Evolutionary conservation across 2,888 invertebrate genomes (phyloP).

Genomic region (Acrobasis consociella): DNA sequence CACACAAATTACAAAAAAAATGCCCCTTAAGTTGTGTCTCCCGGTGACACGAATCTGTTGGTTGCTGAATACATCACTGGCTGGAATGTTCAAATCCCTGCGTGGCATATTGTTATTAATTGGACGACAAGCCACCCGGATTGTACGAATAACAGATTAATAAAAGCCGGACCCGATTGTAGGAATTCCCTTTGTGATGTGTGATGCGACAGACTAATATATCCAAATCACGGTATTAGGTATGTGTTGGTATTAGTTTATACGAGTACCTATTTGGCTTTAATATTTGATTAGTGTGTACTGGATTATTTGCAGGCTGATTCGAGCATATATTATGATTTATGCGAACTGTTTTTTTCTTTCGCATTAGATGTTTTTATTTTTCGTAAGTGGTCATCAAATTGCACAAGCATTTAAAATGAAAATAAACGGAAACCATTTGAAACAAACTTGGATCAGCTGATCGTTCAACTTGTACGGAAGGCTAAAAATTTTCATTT

Average conservation of each 20-base stretch:
- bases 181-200: conserved; percentile 64
- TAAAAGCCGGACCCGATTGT: conserved; percentile 56
- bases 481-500: too few relatives aligned
- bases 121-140: conserved; percentile 54
- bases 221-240: conserved; percentile 51
- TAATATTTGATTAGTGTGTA: neutral
- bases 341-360: too few relatives aligned
- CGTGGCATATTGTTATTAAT: conserved; percentile 69
- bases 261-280: neutral
- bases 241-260: conserved; percentile 67
- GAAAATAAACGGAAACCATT: too few relatives aligned
- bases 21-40: too few relatives aligned
- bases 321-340: neutral
- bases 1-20: too few relatives aligned
- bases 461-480: too few relatives aligned
- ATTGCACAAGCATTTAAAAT: too few relatives aligned
- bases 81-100: conserved; percentile 50
- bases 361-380: too few relatives aligned
- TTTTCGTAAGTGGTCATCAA: too few relatives aligned
- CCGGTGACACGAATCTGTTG: too few relatives aligned
- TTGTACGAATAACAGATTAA: conserved; percentile 64
- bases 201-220: conserved; percentile 53
- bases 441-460: too few relatives aligned
- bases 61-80: conserved; percentile 24
- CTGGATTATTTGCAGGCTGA: neutral